Base-by-base conservation (phyloP, 1,140 invertebrate species). In the Platyscapa corneri region DNA sequence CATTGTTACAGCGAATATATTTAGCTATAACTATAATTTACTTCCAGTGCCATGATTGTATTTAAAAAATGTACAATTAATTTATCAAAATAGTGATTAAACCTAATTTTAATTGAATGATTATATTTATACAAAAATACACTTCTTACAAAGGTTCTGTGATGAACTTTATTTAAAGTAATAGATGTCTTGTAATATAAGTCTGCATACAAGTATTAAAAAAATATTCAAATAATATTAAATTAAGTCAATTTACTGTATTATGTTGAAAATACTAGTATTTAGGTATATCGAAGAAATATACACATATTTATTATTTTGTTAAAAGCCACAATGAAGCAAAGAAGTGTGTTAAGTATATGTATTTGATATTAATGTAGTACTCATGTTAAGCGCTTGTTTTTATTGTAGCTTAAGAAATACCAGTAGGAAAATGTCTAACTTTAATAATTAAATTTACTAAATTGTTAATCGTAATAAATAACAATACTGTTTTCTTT, bases 321-420 rank as follows among this genome's bases (percentile, higher is more conserved):
- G 32, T 70, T 70, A 67, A 72, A 72, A 82, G 32, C 42, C 16
- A 72, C 65, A n/a, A 42, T 46, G 14, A 10, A 67, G 39, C 39
- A 67, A 46, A 46, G 37, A 46, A 67, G 12, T 46, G 72, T 60
- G 70, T 49, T 78, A 78, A 37, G 23, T 75, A 37, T 74, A 75
- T 67, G 64, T 78, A 78, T 84, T 60, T 65, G 34, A 16, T 83
- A 56, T 83, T 78, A 65, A 82, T 46, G 56, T 84, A 84, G 56
- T 84, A 77, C 20, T 83, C 37, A 64, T 53, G 56, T 12, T 67
- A 78, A 39, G 30, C 18, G 83, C 64, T 84, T 70, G 30, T 84
- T 65, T 78, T 78, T 78, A 64, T 67, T 30, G 65, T 82, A 70
- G 37, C 20, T 72, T 49, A 49, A 53, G 16, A 39, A 46, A 74